Evolutionary conservation across 2,113 vertebrate species (phyloP), one percentile per base, ranked within the genome.

Genomic region (Oplegnathus fasciatus): DNA sequence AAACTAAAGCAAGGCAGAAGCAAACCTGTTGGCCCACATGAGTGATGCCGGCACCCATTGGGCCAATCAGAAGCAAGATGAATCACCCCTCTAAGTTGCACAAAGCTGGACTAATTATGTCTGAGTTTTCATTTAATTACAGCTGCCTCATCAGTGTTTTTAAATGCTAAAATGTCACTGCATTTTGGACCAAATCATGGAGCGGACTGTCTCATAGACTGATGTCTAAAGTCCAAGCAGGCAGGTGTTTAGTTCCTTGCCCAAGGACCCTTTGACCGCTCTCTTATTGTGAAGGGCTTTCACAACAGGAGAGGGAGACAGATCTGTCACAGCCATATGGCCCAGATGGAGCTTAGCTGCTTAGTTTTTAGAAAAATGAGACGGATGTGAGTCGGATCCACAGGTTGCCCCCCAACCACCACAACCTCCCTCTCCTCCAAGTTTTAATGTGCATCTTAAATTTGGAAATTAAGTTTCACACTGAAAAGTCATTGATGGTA

Each of bases 251-350:
- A n/a, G 9, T 28, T 17, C 30, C 11, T 8, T n/a, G 62, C 34
- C 11, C 64, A n/a, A 55, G 14, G 24, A n/a, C n/a, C n/a, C n/a
- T n/a, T n/a, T n/a, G n/a, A n/a, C n/a, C n/a, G n/a, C n/a, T n/a
- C 30, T 69, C 32, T 65, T 44, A 71, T 37, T 64, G 40, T 91
- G 67, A 74, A 80, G 61, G 28, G 65, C 55, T 71, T 60, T 74
- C 57, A 83, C 57, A 68, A 46, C 52, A 76, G 73, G 22, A 75
- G 62, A 48, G 2, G 70, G 15, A 30, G n/a, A 64, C 54, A 70
- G 73, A 55, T 46, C 75, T 69, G 74, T 77, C 66, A 65, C 69
- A 65, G 78, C 79, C 89, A 82, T 42, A 79, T 80, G 87, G 79
- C 24, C 58, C 52, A 4, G 34, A 48, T 11, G 1, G 26, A 72